A percentile compares a stretch with the other conserved stretches of the same genome.
These are phyloP conservation scores for Semibalanus balanoides DNA, from an alignment of 1,140 invertebrate species.

Conservation along the genomic window DNA sequence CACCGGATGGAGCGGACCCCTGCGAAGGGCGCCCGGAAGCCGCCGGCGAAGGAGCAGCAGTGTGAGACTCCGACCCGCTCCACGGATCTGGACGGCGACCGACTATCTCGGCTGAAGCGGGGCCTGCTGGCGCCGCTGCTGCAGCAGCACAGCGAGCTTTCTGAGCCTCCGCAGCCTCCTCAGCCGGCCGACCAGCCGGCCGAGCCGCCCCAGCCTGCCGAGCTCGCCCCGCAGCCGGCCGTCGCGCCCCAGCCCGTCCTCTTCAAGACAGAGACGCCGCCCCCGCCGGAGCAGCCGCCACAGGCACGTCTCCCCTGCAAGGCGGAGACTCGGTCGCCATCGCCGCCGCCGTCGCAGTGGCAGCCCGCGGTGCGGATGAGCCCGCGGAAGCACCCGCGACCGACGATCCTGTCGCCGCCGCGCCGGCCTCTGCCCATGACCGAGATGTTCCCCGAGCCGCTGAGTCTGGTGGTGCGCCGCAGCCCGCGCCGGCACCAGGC, in stretches of 20 bases:
- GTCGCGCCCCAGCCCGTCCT: no score
- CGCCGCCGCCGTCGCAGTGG: no score
- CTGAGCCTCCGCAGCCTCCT: not conserved
- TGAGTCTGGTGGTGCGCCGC: not conserved
- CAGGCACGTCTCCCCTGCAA: no score
- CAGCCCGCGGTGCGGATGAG: not conserved
- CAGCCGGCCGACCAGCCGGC: no score
- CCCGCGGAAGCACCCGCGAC: not conserved
- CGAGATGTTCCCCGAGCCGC: constrained; percentile 1
- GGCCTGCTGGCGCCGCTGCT: not conserved
- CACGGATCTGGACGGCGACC: not conserved
- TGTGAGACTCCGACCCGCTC: not conserved
- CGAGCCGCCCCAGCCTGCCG: no score
- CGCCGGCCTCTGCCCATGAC: not conserved
- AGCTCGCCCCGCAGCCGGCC: no score
- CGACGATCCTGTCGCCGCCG: not conserved
- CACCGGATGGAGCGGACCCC: not conserved
- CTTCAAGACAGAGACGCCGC: no score
- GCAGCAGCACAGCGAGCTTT: not conserved
- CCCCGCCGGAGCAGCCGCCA: no score
- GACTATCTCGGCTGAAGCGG: not conserved
- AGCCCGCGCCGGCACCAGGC: not conserved
- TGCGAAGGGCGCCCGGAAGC: not conserved
- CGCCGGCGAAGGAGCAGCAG: not conserved
- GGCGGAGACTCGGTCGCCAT: no score